Conservation (phyloP, 2,113 vertebrate genomes). For the Sorex araneus region DNA sequence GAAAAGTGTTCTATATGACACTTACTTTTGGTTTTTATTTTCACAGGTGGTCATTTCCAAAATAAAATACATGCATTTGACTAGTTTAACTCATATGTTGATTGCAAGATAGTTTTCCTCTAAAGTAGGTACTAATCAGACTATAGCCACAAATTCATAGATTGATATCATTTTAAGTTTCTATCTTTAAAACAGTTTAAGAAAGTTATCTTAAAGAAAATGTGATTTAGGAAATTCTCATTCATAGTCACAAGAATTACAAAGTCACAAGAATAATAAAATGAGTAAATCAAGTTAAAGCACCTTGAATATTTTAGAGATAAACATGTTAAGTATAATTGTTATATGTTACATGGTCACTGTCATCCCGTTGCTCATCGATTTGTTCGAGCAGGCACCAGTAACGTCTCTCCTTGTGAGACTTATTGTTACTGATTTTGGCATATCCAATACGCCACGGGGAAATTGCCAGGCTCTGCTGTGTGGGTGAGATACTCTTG, state of each 20-base stretch:
- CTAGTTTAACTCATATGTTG: neutral
- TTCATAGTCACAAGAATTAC: too few relatives aligned
- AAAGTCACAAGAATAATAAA: neutral
- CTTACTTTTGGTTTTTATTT: conserved; percentile 5
- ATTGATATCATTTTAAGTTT: neutral
- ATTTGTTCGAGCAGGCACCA: too few relatives aligned
- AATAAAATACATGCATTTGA: neutral
- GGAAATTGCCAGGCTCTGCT: too few relatives aligned
- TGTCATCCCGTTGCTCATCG: too few relatives aligned
- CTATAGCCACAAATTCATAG: neutral
- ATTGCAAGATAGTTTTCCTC: neutral
- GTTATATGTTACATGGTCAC: too few relatives aligned
- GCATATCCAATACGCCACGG: too few relatives aligned
- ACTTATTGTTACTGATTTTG: too few relatives aligned
- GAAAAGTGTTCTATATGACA: neutral
- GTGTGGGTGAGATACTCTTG: too few relatives aligned
- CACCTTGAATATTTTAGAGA: neutral
- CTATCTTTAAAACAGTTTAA: neutral
- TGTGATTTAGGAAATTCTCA: too few relatives aligned
- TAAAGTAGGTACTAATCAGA: neutral
- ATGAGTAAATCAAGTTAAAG: neutral
- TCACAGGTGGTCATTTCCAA: conserved; percentile 60
- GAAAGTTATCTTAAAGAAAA: too few relatives aligned
- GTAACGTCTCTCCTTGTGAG: too few relatives aligned
- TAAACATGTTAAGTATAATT: neutral